phyloP scores from a whole-genome alignment of 92 coral and sea anemone species.

The Siderastrea siderea region DNA sequence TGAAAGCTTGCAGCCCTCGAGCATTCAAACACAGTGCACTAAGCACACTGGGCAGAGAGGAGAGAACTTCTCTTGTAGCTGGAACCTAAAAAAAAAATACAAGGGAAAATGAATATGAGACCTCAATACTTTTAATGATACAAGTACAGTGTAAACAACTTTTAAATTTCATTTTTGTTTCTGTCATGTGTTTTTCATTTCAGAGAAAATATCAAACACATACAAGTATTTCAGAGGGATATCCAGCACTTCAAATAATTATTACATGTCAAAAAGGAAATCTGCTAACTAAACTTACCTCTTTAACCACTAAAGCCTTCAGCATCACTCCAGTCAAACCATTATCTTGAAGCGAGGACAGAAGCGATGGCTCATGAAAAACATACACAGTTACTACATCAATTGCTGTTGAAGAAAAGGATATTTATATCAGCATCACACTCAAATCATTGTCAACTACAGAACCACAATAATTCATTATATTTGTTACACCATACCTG shows the following conservation, averaged over 20 bases:
- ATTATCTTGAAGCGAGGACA: slow-evolving; percentile 97
- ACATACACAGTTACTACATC: slow-evolving; percentile 98
- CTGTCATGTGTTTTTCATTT: background rate
- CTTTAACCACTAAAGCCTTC: slow-evolving; percentile 92
- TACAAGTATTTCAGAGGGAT: background rate
- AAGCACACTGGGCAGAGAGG: slow-evolving; percentile 94
- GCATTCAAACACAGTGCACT: slow-evolving; percentile 96
- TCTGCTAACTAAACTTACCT: slow-evolving; percentile 66
- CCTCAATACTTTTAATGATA: background rate
- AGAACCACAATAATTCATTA: too few species aligned
- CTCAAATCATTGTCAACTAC: too few species aligned
- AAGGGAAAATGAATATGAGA: too few species aligned
- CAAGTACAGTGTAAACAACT: background rate
- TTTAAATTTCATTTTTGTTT: background rate
- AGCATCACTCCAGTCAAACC: slow-evolving; percentile 97
- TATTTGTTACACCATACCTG: slow-evolving; percentile 66
- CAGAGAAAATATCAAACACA: background rate
- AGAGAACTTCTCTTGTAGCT: slow-evolving; percentile 95
- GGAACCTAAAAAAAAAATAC: slow-evolving; percentile 72
- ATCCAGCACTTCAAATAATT: too few species aligned
- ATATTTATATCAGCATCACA: background rate
- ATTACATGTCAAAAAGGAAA: background rate
- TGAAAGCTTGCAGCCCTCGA: slow-evolving; percentile 97
- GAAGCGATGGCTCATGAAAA: slow-evolving; percentile 96
- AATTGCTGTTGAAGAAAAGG: slow-evolving; percentile 74